Evolutionary conservation across 2,113 vertebrate species (phyloP).

Genomic region (Phylloscopus trochiloides): DNA sequence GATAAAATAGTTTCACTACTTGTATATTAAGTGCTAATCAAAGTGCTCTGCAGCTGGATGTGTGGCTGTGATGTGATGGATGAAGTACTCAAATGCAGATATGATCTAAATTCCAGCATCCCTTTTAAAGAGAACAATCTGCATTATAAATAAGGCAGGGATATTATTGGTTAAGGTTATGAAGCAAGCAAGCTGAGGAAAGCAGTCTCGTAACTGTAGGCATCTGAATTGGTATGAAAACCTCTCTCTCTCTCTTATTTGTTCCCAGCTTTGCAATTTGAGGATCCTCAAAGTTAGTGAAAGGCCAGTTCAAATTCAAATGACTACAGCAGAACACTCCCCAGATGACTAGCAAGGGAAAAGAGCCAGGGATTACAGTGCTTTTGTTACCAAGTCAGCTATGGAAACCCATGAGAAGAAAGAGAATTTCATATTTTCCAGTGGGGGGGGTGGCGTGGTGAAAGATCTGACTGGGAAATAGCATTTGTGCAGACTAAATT

Average conservation of each 20-base stretch:
- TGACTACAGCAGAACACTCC: neutral
- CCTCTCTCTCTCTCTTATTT: neutral
- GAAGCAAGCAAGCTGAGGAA: neutral
- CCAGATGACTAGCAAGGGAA: neutral
- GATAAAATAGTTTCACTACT: neutral
- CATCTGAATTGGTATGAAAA: neutral
- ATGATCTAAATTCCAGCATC: neutral
- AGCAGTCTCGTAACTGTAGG: neutral
- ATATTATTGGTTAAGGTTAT: neutral
- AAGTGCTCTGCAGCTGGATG: neutral
- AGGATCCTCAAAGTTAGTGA: neutral
- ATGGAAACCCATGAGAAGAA: neutral
- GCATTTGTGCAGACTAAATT: neutral
- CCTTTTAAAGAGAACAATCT: neutral
- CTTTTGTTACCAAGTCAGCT: neutral
- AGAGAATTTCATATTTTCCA: neutral
- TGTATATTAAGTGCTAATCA: neutral
- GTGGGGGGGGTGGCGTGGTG: accelerated
- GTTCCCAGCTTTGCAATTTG: neutral
- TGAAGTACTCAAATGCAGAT: neutral
- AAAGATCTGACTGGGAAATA: neutral
- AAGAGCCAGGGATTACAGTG: neutral
- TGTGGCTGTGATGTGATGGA: neutral
- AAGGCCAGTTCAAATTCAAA: neutral
- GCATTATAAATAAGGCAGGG: neutral